Evolutionary conservation across 2,113 vertebrate species (phyloP), one percentile per base, ranked within the genome.

Genomic region (Saguinus midas): DNA sequence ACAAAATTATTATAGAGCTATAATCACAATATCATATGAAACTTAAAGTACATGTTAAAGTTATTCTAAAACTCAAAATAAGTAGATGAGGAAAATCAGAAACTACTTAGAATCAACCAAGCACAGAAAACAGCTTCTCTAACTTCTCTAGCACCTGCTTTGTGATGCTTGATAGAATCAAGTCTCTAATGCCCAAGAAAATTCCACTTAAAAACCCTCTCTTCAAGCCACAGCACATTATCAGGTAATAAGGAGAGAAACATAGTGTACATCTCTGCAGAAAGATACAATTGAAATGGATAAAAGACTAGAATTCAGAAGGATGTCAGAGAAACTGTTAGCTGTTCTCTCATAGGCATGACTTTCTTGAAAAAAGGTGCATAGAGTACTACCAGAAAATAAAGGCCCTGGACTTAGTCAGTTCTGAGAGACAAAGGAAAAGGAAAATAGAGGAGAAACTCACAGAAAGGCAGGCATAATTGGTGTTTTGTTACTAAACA

Each of bases 401-500:
- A 87, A n/a, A 5, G 48, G 83, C 40, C 27, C 43, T 58, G 21
- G 48, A 27, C 70, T 83, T 35, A 52, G n/a, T 48, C 50, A 61
- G n/a, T 87, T 73, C 73, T 55, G 45, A 93, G 50, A 91, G 37
- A 83, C 58, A 72, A 87, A 75, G 43, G 5, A 52, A 79, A 82
- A 76, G 9, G 25, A 73, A 87, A 92, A 57, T 14, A 48, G n/a
- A 91, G 13, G 50, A 72, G 52, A 82, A 92, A 66, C 48, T 76
- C 85, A 78, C 76, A 29, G 37, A 73, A 96, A 40, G 72, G 57
- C 25, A 68, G 50, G 32, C 32, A 10, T 95, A 87, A 96, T 32
- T 37, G 80, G 57, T 90, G 40, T 70, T 96, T 93, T 92, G 83
- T 88, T 95, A 86, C 94, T 86, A 88, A 96, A 91, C 84, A 90